Evolutionary conservation across 64 coral and sea anemone genomes (phyloP).

Genomic region (Dendronephthya gigantea): DNA sequence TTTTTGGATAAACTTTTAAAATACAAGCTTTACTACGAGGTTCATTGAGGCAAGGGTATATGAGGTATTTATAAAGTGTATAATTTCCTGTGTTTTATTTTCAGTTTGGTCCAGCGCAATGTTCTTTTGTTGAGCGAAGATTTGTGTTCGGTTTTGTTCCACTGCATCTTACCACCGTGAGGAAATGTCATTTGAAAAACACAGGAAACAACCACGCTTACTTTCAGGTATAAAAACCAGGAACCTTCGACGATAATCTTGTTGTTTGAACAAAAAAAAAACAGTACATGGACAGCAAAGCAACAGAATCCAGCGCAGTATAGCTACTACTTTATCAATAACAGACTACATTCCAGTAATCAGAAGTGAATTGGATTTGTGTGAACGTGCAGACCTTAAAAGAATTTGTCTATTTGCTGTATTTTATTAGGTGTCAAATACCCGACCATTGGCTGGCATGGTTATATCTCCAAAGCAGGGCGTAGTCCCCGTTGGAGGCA

Average conservation of each 20-base stretch:
- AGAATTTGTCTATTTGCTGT: slow-evolving; percentile 5
- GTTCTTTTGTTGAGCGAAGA: slow-evolving; percentile 81
- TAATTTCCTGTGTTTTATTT: not conserved
- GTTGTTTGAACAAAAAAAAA: too few relatives aligned
- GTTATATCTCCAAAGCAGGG: slow-evolving; percentile 78
- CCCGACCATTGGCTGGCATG: slow-evolving; percentile 66
- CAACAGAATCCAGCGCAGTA: too few relatives aligned
- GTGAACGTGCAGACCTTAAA: too few relatives aligned
- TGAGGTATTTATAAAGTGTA: not conserved
- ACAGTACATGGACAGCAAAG: too few relatives aligned
- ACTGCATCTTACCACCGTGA: slow-evolving; percentile 71
- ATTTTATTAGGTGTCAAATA: slow-evolving; percentile 50
- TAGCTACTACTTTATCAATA: too few relatives aligned
- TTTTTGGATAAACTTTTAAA: too few relatives aligned
- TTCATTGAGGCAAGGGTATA: too few relatives aligned
- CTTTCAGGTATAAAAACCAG: slow-evolving; percentile 75
- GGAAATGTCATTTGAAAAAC: slow-evolving; percentile 60
- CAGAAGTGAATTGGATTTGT: too few relatives aligned
- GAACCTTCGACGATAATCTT: too few relatives aligned
- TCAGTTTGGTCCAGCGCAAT: slow-evolving; percentile 67
- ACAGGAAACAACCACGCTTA: slow-evolving; percentile 84
- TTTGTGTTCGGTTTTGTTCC: slow-evolving; percentile 83
- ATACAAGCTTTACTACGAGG: too few relatives aligned
- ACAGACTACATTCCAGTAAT: not conserved
- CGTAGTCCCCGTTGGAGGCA: slow-evolving; percentile 70